phyloP scores from a whole-genome alignment of 2,888 invertebrate species.

The Quadriops clusia region DNA sequence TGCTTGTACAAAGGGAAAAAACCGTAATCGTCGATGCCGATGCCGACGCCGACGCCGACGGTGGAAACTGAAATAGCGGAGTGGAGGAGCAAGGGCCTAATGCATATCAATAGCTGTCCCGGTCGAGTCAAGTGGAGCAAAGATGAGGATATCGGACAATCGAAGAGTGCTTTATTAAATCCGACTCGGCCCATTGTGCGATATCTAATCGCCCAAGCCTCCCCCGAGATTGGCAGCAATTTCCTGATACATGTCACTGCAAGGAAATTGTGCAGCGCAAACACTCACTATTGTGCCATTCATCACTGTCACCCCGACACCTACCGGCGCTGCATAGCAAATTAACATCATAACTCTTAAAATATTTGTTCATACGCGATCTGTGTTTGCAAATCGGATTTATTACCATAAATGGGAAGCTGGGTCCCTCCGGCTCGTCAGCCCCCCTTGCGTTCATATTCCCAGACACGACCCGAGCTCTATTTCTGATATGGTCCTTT shows the following conservation, averaged over 20 bases:
- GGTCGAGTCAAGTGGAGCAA: constrained; percentile 26
- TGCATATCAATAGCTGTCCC: constrained; percentile 32
- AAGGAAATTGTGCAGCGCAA: constrained; percentile 37
- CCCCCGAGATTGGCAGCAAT: constrained; percentile 38
- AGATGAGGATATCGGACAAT: constrained; percentile 34
- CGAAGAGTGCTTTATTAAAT: constrained; percentile 37
- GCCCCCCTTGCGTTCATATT: no score
- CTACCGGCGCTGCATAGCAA: no score
- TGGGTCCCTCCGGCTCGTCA: no score
- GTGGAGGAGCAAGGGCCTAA: constrained; percentile 26
- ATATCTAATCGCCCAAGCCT: constrained; percentile 34
- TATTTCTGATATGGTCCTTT: no score
- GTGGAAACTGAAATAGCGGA: constrained; percentile 10
- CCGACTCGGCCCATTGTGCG: constrained; percentile 34
- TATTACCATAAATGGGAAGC: no score
- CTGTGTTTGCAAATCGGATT: no score
- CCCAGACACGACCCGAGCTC: no score
- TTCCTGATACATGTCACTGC: constrained; percentile 38
- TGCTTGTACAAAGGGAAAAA: not conserved
- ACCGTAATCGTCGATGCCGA: no score
- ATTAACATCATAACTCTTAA: no score
- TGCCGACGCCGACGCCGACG: no score
- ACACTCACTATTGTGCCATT: constrained; percentile 28
- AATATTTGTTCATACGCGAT: no score
- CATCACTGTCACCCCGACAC: constrained; percentile 23